These are phyloP conservation scores for Batillaria attramentaria DNA, from an alignment of 1,140 invertebrate species.

Conservation along the genomic window DNA sequence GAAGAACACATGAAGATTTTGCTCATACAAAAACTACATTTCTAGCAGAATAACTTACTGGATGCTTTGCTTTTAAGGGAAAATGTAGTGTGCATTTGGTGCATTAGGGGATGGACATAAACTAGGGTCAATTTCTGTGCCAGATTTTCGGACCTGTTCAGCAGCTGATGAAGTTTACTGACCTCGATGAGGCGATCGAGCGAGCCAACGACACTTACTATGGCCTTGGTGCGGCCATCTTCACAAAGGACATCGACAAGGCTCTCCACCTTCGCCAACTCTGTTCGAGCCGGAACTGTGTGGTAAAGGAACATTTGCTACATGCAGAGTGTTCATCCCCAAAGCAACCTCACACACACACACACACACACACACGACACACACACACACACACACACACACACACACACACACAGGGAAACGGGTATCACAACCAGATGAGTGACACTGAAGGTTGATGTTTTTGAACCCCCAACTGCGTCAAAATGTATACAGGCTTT, in stretches of 20 bases:
- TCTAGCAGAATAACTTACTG: no score
- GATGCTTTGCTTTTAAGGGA: no score
- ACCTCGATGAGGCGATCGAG: slow-evolving; percentile 90
- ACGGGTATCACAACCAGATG: no score
- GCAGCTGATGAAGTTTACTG: slow-evolving; percentile 89
- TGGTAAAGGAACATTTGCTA: slow-evolving; percentile 78
- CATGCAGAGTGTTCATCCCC: no score
- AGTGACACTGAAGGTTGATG: no score
- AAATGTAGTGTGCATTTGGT: not conserved
- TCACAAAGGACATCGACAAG: slow-evolving; percentile 90
- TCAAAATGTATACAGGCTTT: not conserved
- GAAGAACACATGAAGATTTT: no score
- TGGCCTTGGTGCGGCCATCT: slow-evolving; percentile 88
- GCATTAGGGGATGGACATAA: not conserved
- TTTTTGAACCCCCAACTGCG: not conserved
- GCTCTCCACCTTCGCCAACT: slow-evolving; percentile 62
- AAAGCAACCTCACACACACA: no score
- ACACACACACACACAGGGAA: not conserved
- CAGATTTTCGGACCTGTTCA: slow-evolving; percentile 96
- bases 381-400: not conserved
- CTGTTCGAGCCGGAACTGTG: slow-evolving; percentile 87
- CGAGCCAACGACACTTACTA: slow-evolving; percentile 90
- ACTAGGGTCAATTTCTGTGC: slow-evolving; percentile 9
- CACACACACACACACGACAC: no score
- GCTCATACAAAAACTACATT: no score